Conservation (phyloP, 2,113 vertebrate species). For the Epinephelus lanceolatus region DNA sequence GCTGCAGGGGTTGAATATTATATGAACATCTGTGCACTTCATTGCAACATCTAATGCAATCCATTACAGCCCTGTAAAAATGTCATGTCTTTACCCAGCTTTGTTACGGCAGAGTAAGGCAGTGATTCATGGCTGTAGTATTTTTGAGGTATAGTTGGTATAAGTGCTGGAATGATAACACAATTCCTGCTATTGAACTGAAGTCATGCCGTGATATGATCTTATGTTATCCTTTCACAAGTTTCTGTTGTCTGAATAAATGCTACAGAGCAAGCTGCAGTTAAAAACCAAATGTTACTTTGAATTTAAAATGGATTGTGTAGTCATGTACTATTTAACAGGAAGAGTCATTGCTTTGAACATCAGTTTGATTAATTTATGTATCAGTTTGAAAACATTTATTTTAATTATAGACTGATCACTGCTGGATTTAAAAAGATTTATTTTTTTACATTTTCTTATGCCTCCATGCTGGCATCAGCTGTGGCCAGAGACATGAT, state of each 20-base stretch:
- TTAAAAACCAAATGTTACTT: background rate
- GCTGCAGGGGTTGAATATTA: background rate
- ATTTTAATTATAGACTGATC: too few species aligned
- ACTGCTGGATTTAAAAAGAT: too few species aligned
- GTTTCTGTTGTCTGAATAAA: background rate
- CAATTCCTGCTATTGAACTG: background rate
- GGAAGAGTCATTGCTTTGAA: too few species aligned
- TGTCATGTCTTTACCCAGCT: background rate
- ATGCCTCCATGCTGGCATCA: too few species aligned
- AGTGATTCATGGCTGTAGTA: background rate
- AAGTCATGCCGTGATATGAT: background rate
- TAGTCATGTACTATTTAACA: too few species aligned
- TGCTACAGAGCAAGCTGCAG: background rate
- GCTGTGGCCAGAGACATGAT: too few species aligned
- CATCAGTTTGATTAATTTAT: too few species aligned
- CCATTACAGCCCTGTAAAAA: background rate
- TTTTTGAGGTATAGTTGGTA: background rate
- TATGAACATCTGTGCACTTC: conserved; percentile 9
- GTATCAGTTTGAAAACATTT: too few species aligned
- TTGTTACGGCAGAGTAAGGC: background rate
- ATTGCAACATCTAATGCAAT: background rate
- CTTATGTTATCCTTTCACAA: background rate
- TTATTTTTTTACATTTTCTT: too few species aligned
- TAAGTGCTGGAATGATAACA: background rate
- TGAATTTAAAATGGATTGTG: background rate